Evolutionary conservation across 1,140 invertebrate species (phyloP).

Genomic region (Harlomillsia oculata): DNA sequence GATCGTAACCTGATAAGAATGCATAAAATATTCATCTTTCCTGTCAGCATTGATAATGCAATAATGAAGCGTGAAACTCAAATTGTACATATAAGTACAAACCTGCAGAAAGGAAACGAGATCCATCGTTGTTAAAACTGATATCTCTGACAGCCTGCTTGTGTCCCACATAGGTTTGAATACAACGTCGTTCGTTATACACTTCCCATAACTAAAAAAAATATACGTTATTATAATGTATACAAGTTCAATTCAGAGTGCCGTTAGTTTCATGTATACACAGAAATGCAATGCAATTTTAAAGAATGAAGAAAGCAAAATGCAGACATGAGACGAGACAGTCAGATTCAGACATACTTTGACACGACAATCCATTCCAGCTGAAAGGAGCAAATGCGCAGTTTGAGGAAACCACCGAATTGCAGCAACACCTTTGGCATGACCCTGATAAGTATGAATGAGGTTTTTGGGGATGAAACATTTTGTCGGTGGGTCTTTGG

Average conservation of each 20-base stretch:
- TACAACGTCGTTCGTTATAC: conserved; percentile 84
- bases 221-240: too few relatives aligned
- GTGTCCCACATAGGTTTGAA: conserved; percentile 95
- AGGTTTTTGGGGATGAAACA: conserved; percentile 97
- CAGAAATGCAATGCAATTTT: too few relatives aligned
- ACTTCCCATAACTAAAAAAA: conserved; percentile 86
- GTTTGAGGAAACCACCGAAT: conserved; percentile 92
- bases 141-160: conserved; percentile 93
- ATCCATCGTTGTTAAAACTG: conserved; percentile 89
- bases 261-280: too few relatives aligned
- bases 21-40: not conserved
- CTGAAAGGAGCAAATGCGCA: conserved; percentile 88
- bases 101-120: conserved; percentile 85
- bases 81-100: conserved; percentile 17
- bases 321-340: not conserved
- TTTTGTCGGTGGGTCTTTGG: conserved; percentile 82
- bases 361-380: conserved; percentile 92
- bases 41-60: not conserved
- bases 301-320: not conserved
- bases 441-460: conserved; percentile 93
- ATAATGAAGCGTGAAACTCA: too few relatives aligned
- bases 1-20: conserved; percentile 57
- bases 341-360: conserved; percentile 51
- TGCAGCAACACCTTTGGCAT: conserved; percentile 92
- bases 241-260: too few relatives aligned